Evolutionary conservation across 2,113 vertebrate species (phyloP).

Genomic region (Camelus bactrianus): DNA sequence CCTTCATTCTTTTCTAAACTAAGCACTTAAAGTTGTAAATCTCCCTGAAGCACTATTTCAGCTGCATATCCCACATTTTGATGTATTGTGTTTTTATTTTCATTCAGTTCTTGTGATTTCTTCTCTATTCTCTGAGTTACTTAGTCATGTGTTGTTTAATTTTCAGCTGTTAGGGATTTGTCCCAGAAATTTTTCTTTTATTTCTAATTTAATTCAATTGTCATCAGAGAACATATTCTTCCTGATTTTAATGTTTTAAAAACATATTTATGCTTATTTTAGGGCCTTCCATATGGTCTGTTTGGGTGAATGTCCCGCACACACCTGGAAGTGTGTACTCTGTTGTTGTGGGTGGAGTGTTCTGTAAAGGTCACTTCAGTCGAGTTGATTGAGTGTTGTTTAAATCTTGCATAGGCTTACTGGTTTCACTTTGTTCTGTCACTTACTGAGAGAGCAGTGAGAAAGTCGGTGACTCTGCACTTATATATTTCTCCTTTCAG

Average conservation of each 20-base stretch:
- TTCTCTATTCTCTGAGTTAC: not conserved
- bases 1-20: constrained; percentile 22
- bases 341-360: not conserved
- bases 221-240: not conserved
- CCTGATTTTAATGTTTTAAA: not conserved
- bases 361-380: not conserved
- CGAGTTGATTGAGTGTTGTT: not conserved
- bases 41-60: not conserved
- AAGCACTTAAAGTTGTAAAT: not conserved
- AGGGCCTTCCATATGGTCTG: rapidly evolving
- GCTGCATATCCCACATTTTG: not conserved
- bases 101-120: not conserved
- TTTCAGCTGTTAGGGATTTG: not conserved
- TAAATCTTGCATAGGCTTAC: not conserved
- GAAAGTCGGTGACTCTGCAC: not conserved
- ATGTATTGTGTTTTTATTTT: not conserved
- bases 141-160: not conserved
- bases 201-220: not conserved
- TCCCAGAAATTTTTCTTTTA: not conserved
- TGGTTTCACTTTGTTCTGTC: not conserved
- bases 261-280: not conserved
- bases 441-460: not conserved
- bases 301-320: not conserved
- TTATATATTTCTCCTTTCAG: not conserved
- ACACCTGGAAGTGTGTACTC: not conserved